phyloP scores from a whole-genome alignment of 2,888 invertebrate genomes.

The Pollenia griseotomentosa region DNA sequence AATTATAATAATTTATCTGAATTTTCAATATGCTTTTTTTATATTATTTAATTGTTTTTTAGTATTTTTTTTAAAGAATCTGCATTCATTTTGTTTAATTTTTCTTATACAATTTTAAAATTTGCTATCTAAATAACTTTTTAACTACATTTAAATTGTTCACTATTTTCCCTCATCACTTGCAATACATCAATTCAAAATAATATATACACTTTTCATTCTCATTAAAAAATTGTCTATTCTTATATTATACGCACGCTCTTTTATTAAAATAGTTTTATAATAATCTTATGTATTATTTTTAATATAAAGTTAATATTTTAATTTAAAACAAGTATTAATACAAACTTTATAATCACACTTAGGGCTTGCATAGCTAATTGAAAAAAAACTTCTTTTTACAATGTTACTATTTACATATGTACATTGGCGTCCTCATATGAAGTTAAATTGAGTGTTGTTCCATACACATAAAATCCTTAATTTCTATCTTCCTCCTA shows the following conservation, averaged over 20 bases:
- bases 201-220: slow-evolving; percentile 7
- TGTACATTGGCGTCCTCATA: too few relatives aligned
- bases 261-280: neutral
- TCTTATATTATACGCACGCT: neutral
- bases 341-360: too few relatives aligned
- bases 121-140: neutral
- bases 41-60: slow-evolving; percentile 17
- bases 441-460: too few relatives aligned
- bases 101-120: neutral
- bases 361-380: too few relatives aligned
- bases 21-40: slow-evolving; percentile 63
- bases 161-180: slow-evolving; percentile 22
- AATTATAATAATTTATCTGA: slow-evolving; percentile 76
- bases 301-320: neutral
- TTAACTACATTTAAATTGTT: slow-evolving; percentile 17
- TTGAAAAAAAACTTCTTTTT: too few relatives aligned
- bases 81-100: slow-evolving; percentile 23
- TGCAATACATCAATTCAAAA: neutral
- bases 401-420: too few relatives aligned
- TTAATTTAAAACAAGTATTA: neutral
- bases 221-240: neutral
- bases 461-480: too few relatives aligned
- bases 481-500: too few relatives aligned
- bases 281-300: neutral
- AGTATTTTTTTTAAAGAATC: slow-evolving; percentile 11